Conservation (phyloP, 2,797 vertebrate genomes). For the Muscicapa comitata region DNA sequence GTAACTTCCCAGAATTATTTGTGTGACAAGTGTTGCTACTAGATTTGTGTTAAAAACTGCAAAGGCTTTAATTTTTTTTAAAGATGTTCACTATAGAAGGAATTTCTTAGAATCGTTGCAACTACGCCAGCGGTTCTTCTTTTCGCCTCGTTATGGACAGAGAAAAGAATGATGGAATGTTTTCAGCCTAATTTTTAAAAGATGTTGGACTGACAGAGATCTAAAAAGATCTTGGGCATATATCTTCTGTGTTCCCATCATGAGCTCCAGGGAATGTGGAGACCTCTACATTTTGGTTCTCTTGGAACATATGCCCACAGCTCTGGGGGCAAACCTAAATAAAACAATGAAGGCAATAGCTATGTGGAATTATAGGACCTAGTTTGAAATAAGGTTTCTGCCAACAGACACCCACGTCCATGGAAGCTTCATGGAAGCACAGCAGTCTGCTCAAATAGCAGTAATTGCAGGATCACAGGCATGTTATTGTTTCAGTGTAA, state of each 20-base stretch:
- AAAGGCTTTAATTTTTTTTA: background rate
- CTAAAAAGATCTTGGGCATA: background rate
- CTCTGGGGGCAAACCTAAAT: background rate
- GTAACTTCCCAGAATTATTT: slow-evolving; percentile 59
- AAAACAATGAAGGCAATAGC: background rate
- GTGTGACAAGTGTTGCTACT: background rate
- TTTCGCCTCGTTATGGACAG: background rate
- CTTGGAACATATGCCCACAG: background rate
- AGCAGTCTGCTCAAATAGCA: slow-evolving; percentile 6
- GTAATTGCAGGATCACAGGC: background rate
- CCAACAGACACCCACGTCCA: background rate
- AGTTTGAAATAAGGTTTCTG: background rate
- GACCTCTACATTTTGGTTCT: background rate
- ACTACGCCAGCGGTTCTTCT: background rate
- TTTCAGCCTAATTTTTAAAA: slow-evolving; percentile 19
- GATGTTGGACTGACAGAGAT: background rate
- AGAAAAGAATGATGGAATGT: background rate
- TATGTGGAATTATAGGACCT: background rate
- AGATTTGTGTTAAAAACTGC: background rate
- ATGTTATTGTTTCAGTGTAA: slow-evolving; percentile 22
- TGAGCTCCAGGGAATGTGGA: background rate
- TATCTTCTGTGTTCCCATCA: background rate
- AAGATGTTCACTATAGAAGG: background rate
- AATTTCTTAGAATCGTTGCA: background rate
- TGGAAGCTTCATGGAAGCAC: background rate